A percentile compares a stretch with the other conserved stretches of the same genome.
Conservation (phyloP, 2,888 invertebrate species). For the Plebejus argus region DNA sequence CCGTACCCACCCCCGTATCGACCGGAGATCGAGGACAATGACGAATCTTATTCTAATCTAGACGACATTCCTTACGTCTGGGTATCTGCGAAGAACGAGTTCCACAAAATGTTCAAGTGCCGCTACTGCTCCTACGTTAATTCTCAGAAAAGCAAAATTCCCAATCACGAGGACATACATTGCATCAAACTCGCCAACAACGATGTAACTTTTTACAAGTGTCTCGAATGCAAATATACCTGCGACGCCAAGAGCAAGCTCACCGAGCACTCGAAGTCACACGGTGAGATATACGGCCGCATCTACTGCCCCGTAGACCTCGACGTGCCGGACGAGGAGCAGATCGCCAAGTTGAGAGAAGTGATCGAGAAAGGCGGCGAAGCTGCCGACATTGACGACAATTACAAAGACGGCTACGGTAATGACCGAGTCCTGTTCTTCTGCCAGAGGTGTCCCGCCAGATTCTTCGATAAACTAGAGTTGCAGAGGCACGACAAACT, state of each 20-base stretch:
- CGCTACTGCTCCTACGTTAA: slow-evolving; percentile 92
- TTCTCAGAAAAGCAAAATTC: slow-evolving; percentile 88
- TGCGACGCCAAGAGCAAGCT: slow-evolving; percentile 87
- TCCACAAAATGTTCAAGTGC: slow-evolving; percentile 92
- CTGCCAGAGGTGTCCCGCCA: slow-evolving; percentile 91
- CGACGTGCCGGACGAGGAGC: slow-evolving; percentile 84
- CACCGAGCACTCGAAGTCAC: slow-evolving; percentile 87
- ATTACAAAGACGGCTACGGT: slow-evolving; percentile 54
- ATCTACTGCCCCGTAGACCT: slow-evolving; percentile 86
- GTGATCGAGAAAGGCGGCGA: slow-evolving; percentile 53
- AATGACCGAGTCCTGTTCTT: slow-evolving; percentile 79
- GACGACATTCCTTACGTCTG: slow-evolving; percentile 87
- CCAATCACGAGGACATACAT: slow-evolving; percentile 92
- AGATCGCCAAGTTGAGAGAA: slow-evolving; percentile 73
- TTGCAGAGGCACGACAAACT: slow-evolving; percentile 86
- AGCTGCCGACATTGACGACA: slow-evolving; percentile 41
- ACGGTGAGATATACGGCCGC: slow-evolving; percentile 85
- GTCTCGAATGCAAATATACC: slow-evolving; percentile 89
- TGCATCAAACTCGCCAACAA: slow-evolving; percentile 72
- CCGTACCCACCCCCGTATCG: slow-evolving; percentile 46
- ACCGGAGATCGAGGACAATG: slow-evolving; percentile 46
- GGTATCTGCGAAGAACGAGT: slow-evolving; percentile 86
- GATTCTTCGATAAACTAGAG: slow-evolving; percentile 89
- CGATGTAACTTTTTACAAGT: slow-evolving; percentile 81
- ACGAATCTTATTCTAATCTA: slow-evolving; percentile 58